These are phyloP conservation scores for Agrilus mali DNA, from an alignment of 2,888 invertebrate genomes.

Conservation along the genomic window DNA sequence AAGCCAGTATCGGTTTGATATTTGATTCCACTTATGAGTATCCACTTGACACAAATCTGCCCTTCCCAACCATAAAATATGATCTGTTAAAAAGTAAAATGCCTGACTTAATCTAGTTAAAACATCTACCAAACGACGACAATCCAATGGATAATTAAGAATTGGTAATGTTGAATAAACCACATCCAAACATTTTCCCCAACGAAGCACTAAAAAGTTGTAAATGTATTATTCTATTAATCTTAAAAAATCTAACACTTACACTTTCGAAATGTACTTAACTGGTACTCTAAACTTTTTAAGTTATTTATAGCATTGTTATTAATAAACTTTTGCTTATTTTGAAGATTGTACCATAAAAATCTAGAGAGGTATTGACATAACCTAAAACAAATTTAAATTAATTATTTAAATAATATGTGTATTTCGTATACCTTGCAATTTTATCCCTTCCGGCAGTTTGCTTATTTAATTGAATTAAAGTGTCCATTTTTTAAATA, in stretches of 20 bases:
- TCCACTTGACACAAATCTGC: constrained; percentile 56
- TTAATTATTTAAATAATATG: neutral
- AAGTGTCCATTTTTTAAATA: constrained; percentile 29
- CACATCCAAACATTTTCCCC: constrained; percentile 75
- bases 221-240: constrained; percentile 22
- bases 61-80: constrained; percentile 73
- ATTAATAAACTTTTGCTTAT: constrained; percentile 29
- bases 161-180: constrained; percentile 61
- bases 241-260: constrained; percentile 37
- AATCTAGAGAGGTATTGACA: constrained; percentile 72
- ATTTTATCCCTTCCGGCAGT: constrained; percentile 39
- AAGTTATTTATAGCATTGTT: constrained; percentile 59
- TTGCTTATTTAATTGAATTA: constrained; percentile 37
- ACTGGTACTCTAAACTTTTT: constrained; percentile 67
- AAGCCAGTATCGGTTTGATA: constrained; percentile 75
- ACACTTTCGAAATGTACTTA: constrained; percentile 82
- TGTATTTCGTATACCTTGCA: constrained; percentile 28
- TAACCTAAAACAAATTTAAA: constrained; percentile 43
- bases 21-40: constrained; percentile 60
- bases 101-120: constrained; percentile 69
- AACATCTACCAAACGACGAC: constrained; percentile 58
- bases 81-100: constrained; percentile 71
- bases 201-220: constrained; percentile 58
- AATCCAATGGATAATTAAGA: constrained; percentile 58
- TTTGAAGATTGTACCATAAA: constrained; percentile 65